Conservation (phyloP, 2,113 vertebrate genomes). For the Emberiza fucata region DNA sequence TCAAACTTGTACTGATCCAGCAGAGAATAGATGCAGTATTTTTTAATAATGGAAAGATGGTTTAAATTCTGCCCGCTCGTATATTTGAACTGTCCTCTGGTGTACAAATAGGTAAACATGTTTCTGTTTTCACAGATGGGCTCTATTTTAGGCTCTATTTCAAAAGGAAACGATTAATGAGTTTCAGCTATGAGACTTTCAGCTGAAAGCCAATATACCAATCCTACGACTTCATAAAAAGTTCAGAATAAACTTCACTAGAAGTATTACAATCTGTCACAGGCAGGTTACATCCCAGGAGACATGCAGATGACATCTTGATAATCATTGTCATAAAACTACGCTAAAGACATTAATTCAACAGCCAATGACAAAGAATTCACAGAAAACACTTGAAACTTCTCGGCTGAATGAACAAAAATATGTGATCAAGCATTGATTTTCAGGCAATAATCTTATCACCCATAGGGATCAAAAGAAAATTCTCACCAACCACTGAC, state of each 20-base stretch:
- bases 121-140: not conserved
- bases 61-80: not conserved
- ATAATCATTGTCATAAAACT: not conserved
- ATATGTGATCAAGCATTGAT: not conserved
- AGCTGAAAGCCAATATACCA: not conserved
- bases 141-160: not conserved
- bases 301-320: not conserved
- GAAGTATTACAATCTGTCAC: not conserved
- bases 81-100: not conserved
- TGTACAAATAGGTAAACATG: not conserved
- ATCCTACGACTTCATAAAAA: not conserved
- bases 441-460: not conserved
- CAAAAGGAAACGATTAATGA: not conserved
- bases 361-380: not conserved
- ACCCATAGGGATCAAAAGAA: not conserved
- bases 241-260: not conserved
- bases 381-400: not conserved
- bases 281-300: not conserved
- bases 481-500: not conserved
- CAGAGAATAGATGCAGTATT: not conserved
- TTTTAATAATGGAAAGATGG: not conserved
- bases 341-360: not conserved
- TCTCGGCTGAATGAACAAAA: not conserved
- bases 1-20: not conserved
- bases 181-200: not conserved